phyloP scores from a whole-genome alignment of 2,888 invertebrate genomes.

The Colletes collaris region DNA sequence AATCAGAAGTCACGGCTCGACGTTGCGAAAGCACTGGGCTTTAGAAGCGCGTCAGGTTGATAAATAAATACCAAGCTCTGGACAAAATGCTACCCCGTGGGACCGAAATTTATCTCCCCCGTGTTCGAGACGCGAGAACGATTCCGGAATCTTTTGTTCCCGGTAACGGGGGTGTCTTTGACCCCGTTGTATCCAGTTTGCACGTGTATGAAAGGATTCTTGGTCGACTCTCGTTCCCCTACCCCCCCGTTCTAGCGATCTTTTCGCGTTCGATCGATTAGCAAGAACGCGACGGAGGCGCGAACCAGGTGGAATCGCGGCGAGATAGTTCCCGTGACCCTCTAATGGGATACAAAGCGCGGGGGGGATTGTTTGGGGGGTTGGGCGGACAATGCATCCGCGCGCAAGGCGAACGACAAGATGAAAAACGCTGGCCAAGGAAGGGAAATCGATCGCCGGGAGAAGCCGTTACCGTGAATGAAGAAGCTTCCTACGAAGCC shows the following conservation, averaged over 20 bases:
- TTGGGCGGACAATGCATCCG: background rate
- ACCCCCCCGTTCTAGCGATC: too few relatives aligned
- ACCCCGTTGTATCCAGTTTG: conserved; percentile 22
- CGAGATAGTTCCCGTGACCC: background rate
- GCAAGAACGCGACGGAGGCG: background rate
- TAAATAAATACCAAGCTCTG: background rate
- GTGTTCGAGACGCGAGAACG: background rate
- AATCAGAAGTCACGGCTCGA: too few relatives aligned
- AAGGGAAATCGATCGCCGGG: conserved; percentile 1
- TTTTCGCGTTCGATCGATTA: conserved; percentile 17
- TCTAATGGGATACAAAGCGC: conserved; percentile 6
- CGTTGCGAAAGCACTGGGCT: too few relatives aligned
- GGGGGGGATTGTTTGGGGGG: background rate
- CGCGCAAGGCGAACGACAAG: conserved; percentile 2
- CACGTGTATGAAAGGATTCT: conserved; percentile 3
- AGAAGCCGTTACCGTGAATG: conserved; percentile 5
- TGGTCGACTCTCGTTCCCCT: background rate
- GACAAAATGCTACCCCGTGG: background rate
- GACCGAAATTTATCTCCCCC: background rate
- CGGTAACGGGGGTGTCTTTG: conserved; percentile 34
- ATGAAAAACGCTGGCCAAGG: background rate
- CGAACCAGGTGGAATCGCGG: background rate
- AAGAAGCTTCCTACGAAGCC: background rate
- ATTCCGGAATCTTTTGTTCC: conserved; percentile 12
- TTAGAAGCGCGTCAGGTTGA: background rate